Evolutionary conservation across 2,888 invertebrate genomes (phyloP).

Genomic region (Cheiracanthium punctorium): DNA sequence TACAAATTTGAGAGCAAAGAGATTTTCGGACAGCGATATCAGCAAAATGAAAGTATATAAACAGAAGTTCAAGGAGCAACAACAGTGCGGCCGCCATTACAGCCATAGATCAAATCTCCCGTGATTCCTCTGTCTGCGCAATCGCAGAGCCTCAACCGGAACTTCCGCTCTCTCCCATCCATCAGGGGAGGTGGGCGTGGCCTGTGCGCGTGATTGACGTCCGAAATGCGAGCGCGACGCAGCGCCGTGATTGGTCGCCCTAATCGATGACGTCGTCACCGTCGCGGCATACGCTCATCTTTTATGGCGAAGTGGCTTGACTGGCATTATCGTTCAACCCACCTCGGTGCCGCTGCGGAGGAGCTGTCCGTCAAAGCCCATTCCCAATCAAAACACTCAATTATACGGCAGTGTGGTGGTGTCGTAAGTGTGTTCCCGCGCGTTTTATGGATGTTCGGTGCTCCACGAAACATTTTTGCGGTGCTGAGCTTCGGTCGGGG

Average conservation of each 20-base stretch:
- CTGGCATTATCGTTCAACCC: conserved; percentile 73
- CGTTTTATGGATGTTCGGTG: conserved; percentile 69
- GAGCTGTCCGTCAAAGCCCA: conserved; percentile 72
- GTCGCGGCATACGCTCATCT: conserved; percentile 72
- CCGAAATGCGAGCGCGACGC: conserved; percentile 67
- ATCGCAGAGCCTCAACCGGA: conserved; percentile 59
- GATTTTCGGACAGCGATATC: not conserved
- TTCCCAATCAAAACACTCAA: conserved; percentile 73
- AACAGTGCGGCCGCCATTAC: conserved; percentile 46
- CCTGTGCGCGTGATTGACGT: conserved; percentile 71
- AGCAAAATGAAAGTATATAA: not conserved
- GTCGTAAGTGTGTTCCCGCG: conserved; percentile 39
- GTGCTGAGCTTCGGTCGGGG: conserved; percentile 52
- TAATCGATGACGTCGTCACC: conserved; percentile 70
- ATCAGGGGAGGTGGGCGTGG: conserved; percentile 66
- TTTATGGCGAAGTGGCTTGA: conserved; percentile 73
- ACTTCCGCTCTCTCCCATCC: conserved; percentile 68
- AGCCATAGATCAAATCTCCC: conserved; percentile 43
- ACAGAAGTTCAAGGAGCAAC: conserved; percentile 10
- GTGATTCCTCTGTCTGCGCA: conserved; percentile 52
- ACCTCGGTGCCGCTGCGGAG: conserved; percentile 70
- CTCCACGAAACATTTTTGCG: conserved; percentile 36
- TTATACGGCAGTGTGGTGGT: conserved; percentile 68
- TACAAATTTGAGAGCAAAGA: not conserved
- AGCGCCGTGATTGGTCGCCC: conserved; percentile 69